phyloP scores from a whole-genome alignment of 2,888 invertebrate species.

The Marronus borbonicus region DNA sequence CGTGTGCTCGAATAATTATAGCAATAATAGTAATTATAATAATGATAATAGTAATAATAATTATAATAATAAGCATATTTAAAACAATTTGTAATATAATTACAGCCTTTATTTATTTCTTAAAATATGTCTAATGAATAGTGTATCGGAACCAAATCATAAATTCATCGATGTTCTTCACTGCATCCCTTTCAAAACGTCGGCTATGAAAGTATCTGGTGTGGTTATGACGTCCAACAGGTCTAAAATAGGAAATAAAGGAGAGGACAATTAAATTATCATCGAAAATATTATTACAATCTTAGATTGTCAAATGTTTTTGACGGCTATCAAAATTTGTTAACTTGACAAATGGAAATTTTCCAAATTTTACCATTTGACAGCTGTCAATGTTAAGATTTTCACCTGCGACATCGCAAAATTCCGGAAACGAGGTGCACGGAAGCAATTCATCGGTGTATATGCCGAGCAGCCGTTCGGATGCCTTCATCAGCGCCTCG shows the following conservation, averaged over 20 bases:
- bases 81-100: constrained; percentile 54
- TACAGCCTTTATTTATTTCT: constrained; percentile 54
- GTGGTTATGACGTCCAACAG: constrained; percentile 79
- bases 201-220: constrained; percentile 76
- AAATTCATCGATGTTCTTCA: constrained; percentile 42
- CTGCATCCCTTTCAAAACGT: constrained; percentile 71
- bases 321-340: not conserved
- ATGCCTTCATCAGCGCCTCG: constrained; percentile 89
- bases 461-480: constrained; percentile 85
- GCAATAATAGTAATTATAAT: constrained; percentile 24
- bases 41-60: constrained; percentile 39
- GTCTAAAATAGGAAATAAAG: constrained; percentile 69
- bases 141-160: constrained; percentile 48
- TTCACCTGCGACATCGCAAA: constrained; percentile 91
- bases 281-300: not conserved
- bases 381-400: not conserved
- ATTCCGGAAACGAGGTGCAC: constrained; percentile 91
- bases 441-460: constrained; percentile 93
- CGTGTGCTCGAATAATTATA: not conserved
- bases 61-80: constrained; percentile 51
- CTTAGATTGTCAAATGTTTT: not conserved
- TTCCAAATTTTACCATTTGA: too few species aligned
- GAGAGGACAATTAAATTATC: constrained; percentile 18
- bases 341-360: too few species aligned
- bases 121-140: constrained; percentile 53